Evolutionary conservation across 2,797 vertebrate genomes (phyloP).

Genomic region (Centroberyx gerrardi): DNA sequence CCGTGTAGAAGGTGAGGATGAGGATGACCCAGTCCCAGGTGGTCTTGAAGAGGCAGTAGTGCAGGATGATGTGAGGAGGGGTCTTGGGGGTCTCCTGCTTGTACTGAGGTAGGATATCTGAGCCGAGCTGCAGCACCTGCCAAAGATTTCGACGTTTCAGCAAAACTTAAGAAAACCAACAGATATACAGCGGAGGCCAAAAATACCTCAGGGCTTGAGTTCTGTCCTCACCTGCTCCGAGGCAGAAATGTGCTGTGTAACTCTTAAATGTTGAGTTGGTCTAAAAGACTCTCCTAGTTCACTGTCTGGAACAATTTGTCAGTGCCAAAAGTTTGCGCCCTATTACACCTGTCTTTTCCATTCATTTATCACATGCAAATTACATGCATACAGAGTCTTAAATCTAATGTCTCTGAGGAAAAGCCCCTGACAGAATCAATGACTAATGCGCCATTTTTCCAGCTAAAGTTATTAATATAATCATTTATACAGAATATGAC

Average conservation of each 20-base stretch:
- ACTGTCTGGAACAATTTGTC: background rate
- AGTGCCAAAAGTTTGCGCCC: no score
- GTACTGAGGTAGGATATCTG: constrained; percentile 98
- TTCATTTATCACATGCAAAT: no score
- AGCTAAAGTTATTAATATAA: background rate
- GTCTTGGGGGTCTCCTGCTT: constrained; percentile 99
- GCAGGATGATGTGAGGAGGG: constrained; percentile 98
- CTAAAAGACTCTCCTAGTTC: constrained; percentile 1
- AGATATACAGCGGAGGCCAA: constrained; percentile 11
- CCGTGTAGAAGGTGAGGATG: constrained; percentile 99
- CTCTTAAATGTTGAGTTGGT: constrained; percentile 19
- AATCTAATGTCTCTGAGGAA: background rate
- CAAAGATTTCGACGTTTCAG: constrained; percentile 3
- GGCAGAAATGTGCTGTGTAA: constrained; percentile 13
- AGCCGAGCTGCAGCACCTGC: constrained; percentile 98
- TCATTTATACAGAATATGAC: background rate
- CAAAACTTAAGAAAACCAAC: constrained; percentile 15
- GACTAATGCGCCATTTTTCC: background rate
- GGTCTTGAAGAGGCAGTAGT: constrained; percentile 99
- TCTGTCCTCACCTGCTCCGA: constrained; percentile 1
- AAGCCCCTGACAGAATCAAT: background rate
- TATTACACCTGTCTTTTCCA: no score
- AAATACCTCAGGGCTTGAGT: background rate
- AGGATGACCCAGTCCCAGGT: constrained; percentile 99
- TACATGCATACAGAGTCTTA: background rate